These are phyloP conservation scores for Hippasteria phrygiana DNA, from an alignment of 53 echinoderm and acorn worm species.

Conservation along the genomic window DNA sequence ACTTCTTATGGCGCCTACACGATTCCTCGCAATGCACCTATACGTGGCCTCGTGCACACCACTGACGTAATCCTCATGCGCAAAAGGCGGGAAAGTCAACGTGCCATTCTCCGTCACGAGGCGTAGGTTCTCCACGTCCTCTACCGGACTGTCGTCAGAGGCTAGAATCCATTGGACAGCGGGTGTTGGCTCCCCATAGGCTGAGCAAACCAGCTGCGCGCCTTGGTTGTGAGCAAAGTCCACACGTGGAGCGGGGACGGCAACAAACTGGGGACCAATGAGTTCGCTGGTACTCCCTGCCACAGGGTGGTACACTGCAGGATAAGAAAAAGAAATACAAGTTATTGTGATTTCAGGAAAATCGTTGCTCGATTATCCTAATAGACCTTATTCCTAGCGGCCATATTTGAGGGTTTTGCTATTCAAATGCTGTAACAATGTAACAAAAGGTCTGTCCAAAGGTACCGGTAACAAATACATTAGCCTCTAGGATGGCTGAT, in stretches of 20 bases:
- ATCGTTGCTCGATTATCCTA: no score
- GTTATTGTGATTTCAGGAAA: no score
- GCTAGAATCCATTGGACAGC: constrained; percentile 81
- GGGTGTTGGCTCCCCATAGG: constrained; percentile 84
- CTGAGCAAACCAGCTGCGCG: constrained; percentile 83
- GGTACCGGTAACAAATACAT: no score
- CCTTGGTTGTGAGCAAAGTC: constrained; percentile 82
- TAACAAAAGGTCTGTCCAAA: no score
- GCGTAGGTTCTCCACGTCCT: constrained; percentile 74
- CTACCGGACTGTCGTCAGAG: constrained; percentile 64
- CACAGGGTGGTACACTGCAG: constrained; percentile 21
- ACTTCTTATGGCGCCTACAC: constrained; percentile 86
- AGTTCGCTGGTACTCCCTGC: background rate
- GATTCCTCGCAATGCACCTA: constrained; percentile 87
- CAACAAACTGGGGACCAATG: constrained; percentile 87
- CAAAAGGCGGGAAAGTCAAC: constrained; percentile 80
- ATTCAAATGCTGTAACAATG: no score
- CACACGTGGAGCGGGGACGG: constrained; percentile 79
- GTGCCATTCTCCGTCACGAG: constrained; percentile 90
- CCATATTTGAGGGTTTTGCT: no score
- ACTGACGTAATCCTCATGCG: constrained; percentile 65
- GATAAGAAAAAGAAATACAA: no score
- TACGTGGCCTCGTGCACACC: constrained; percentile 84
- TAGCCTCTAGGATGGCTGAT: no score
- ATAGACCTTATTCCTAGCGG: no score